Evolutionary conservation across 2,888 invertebrate species (phyloP), one percentile per base, ranked within the genome.

Genomic region (Drosophila neonasuta): DNA sequence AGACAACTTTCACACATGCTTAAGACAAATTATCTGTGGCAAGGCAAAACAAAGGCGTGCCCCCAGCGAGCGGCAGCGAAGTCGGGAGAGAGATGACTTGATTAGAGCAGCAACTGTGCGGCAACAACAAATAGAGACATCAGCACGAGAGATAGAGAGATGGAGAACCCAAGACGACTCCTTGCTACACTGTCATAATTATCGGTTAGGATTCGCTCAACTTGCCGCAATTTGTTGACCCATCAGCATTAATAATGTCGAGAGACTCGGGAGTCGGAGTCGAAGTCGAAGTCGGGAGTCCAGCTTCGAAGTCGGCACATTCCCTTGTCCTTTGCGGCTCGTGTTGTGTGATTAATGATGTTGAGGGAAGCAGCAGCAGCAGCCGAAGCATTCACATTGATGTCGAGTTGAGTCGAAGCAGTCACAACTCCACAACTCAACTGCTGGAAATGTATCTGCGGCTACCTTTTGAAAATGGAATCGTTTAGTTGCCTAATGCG

Each of bases 271-370:
- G 30, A 45, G 45, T 56, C 36, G 3, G 34, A 58, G 42, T 56
- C 45, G 10, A 15, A 36, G 36, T 30, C 10, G 34, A 11, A 58
- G 42, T 50, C n/a, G 34, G 44, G 46, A 56, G 50, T 56, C 48
- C 24, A 54, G 41, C 50, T 65, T 49, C 10, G 32, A 24, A 60
- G 64, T 45, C 68, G 24, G 41, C 15, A 30, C 72, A 63, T 64
- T 58, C 55, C 50, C 64, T 67, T 71, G 68, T 79, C 80, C 78
- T 78, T 73, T 51, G 71, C 80, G 83, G 87, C 88, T 89, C 90
- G 88, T 89, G 90, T 89, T 89, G 89, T 87, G 89, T 90, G 90
- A 90, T 90, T 90, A 89, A 90, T 90, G 89, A 87, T 83, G 72
- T 61, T 20, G 17, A 13, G 30, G 29, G 5, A 45, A 36, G 39